Conservation (phyloP, 2,888 invertebrate species). For the Graphium colonna region DNA sequence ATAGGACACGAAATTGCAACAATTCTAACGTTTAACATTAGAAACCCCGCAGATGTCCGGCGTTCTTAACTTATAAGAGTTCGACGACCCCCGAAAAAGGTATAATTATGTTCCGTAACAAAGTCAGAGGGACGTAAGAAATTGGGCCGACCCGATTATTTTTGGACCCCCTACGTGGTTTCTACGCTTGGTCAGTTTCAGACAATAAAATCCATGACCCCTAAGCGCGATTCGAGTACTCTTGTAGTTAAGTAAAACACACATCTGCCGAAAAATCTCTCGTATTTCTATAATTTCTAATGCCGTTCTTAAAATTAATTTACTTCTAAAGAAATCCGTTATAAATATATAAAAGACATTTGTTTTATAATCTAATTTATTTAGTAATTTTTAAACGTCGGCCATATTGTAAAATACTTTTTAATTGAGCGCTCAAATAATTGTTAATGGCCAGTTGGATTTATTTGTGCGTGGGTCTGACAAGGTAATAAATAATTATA, state of each 20-base stretch:
- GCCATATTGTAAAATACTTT: too few species aligned
- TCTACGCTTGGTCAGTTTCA: conserved; percentile 74
- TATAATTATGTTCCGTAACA: conserved; percentile 64
- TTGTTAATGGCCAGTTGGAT: too few species aligned
- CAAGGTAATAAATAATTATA: too few species aligned
- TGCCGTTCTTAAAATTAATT: not conserved
- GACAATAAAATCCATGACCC: conserved; percentile 65
- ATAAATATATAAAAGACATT: too few species aligned
- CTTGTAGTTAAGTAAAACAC: conserved; percentile 42
- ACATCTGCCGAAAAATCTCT: conserved; percentile 35
- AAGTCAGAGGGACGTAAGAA: conserved; percentile 58
- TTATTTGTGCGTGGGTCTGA: not conserved
- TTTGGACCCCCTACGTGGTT: conserved; percentile 58
- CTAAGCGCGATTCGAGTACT: conserved; percentile 46
- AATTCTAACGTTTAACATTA: conserved; percentile 33
- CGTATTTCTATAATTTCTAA: not conserved
- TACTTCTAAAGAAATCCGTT: not conserved
- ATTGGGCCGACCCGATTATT: conserved; percentile 69
- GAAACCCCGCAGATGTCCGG: conserved; percentile 66
- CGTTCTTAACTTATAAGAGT: conserved; percentile 53
- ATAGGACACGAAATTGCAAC: conserved; percentile 29
- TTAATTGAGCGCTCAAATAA: too few species aligned
- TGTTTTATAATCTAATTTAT: too few species aligned
- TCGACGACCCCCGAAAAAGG: conserved; percentile 67
- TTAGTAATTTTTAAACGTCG: too few species aligned